Evolutionary conservation across 1,140 invertebrate species (phyloP).

Genomic region (Anthonomus grandis): DNA sequence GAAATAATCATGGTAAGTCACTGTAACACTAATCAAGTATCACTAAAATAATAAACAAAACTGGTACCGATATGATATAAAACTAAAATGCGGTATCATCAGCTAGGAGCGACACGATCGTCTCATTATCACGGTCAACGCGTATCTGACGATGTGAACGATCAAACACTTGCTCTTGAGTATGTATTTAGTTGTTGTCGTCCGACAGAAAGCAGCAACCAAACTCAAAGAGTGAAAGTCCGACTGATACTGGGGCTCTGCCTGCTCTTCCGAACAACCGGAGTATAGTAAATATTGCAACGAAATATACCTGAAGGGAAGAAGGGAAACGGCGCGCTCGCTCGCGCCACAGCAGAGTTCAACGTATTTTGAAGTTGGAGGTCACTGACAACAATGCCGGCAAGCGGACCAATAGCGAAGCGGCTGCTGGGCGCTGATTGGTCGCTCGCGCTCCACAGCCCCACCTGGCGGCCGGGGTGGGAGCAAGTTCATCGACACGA

Average conservation of each 20-base stretch:
- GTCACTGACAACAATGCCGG: slow-evolving; percentile 56
- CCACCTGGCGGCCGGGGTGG: slow-evolving; percentile 36
- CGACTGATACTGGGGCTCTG: slow-evolving; percentile 45
- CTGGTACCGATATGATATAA: too few species aligned
- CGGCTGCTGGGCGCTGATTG: slow-evolving; percentile 45
- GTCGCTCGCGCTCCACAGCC: slow-evolving; percentile 30
- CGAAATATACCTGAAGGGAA: slow-evolving; percentile 47
- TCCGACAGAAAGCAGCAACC: background rate
- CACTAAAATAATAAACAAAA: background rate
- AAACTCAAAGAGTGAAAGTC: slow-evolving; percentile 49
- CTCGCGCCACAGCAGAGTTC: slow-evolving; percentile 51
- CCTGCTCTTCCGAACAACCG: slow-evolving; percentile 32
- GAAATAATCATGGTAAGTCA: slow-evolving; percentile 43
- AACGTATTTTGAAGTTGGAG: slow-evolving; percentile 62
- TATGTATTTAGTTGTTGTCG: slow-evolving; percentile 19
- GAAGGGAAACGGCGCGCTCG: slow-evolving; percentile 29
- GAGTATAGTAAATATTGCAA: slow-evolving; percentile 48
- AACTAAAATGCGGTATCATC: background rate
- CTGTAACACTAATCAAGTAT: background rate
- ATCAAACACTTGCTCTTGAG: slow-evolving; percentile 14
- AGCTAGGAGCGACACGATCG: slow-evolving; percentile 2
- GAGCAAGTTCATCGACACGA: slow-evolving; percentile 60
- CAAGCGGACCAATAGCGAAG: slow-evolving; percentile 32
- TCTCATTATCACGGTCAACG: slow-evolving; percentile 22
- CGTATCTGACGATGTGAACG: slow-evolving; percentile 6